These are phyloP conservation scores for Reticulitermes speratus DNA, from an alignment of 1,140 invertebrate genomes.

Conservation along the genomic window DNA sequence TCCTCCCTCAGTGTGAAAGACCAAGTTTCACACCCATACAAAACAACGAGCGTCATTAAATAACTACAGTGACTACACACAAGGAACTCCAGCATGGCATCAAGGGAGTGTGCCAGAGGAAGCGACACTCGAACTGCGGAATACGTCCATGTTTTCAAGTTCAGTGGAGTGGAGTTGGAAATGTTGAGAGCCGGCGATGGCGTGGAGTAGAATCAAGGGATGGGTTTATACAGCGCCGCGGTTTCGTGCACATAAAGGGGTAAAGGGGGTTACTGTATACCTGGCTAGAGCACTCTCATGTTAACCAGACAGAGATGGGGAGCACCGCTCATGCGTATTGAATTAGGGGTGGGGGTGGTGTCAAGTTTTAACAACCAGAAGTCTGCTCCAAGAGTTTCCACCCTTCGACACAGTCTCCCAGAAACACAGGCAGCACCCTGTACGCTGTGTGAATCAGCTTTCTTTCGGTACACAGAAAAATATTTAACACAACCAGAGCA, in stretches of 20 bases:
- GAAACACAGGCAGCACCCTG: no score
- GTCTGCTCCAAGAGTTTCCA: no score
- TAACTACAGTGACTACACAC: no score
- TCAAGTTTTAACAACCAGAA: background rate
- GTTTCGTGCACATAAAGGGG: constrained; percentile 1
- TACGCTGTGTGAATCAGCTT: no score
- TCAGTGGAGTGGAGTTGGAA: constrained; percentile 4
- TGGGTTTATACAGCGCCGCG: background rate
- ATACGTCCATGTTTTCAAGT: constrained; percentile 4
- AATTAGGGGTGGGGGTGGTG: background rate
- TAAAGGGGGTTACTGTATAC: background rate
- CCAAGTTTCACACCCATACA: no score
- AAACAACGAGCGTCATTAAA: no score
- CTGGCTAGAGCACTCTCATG: background rate
- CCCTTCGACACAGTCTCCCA: no score
- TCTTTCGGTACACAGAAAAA: no score
- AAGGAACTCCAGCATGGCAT: no score
- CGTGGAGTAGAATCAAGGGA: background rate
- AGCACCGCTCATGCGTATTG: background rate
- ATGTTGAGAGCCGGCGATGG: background rate
- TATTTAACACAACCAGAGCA: no score
- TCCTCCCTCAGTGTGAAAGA: no score
- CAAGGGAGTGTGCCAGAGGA: no score
- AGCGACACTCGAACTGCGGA: background rate
- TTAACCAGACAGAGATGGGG: background rate